Evolutionary conservation across 1,140 invertebrate species (phyloP), one percentile per base, ranked within the genome.

Genomic region (Diachasmimorpha longicaudata): DNA sequence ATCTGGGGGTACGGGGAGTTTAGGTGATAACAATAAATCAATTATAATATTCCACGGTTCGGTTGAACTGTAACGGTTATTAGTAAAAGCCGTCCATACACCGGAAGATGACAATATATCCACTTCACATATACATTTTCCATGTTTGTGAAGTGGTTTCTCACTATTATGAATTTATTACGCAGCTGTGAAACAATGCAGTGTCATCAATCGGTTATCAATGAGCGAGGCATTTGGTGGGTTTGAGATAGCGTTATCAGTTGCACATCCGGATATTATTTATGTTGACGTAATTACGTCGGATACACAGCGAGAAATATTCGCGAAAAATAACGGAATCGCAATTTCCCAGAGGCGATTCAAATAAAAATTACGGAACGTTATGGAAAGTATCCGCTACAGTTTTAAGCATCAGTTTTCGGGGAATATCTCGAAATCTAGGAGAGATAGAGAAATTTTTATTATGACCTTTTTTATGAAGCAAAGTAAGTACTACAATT

Each of bases 31-130:
- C 76, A 72, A 80, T 80, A 80, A 80, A 80, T 80, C 79, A 80
- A 80, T 80, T 80, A 80, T 80, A 79, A 80, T 80, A 80, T 80
- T 80, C 79, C 79, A 80, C 77, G 79, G 75, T 80, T 80, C 70
- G 76, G 71, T 80, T 79, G 42, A 75, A 67, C 73, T 74, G 70
- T 76, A 78, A 79, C 77, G 79, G 77, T 79, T 80, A 80, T 80
- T 80, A 80, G 79, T 80, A 80, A 80, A 80, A 80, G 77, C 73
- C 79, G 76, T 79, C 76, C 69, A 46, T 76, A 46, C 16, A 52
- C 79, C 77, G 79, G 79, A 80, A 80, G 79, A 16, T 37, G 77
- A 74, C 75, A 70, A 80, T 80, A 80, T 80, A 80, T 80, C 72
- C 74, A 55, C n/a, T 66, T 39, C 48, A 72, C 23, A 37, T 67